phyloP scores from a whole-genome alignment of 2,888 invertebrate genomes.

The Mesorhabditis belari region DNA sequence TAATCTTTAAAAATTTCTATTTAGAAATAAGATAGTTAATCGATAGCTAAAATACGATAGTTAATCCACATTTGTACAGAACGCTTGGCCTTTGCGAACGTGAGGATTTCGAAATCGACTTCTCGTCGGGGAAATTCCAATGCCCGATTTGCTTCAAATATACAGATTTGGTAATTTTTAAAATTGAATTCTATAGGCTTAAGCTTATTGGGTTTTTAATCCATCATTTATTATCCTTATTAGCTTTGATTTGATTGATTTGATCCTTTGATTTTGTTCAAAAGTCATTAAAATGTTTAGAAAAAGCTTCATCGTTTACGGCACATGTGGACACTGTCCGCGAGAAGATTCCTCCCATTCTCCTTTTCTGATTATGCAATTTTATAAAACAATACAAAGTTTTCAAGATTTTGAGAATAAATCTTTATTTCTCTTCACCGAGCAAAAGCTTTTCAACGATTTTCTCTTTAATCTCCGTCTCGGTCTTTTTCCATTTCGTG shows the following conservation, averaged over 20 bases:
- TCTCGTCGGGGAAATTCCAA: neutral
- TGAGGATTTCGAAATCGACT: neutral
- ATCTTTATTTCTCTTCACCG: neutral
- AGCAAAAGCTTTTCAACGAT: neutral
- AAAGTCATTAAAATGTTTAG: neutral
- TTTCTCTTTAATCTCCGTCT: constrained; percentile 69
- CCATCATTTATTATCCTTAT: too few relatives aligned
- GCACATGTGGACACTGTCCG: neutral
- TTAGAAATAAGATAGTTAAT: too few relatives aligned
- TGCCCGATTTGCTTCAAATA: neutral
- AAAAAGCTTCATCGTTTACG: neutral
- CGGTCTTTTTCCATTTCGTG: constrained; percentile 99
- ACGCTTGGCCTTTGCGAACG: neutral
- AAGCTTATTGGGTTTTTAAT: too few relatives aligned
- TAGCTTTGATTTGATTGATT: too few relatives aligned
- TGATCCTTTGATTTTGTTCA: neutral
- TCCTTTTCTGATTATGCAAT: neutral
- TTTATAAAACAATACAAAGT: neutral
- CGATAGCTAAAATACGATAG: too few relatives aligned
- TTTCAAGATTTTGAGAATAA: neutral
- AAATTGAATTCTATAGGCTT: too few relatives aligned
- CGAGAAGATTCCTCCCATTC: neutral
- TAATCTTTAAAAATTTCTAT: too few relatives aligned
- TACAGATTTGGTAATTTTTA: neutral
- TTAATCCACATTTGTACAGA: too few relatives aligned